Conservation (phyloP, 2,113 vertebrate species). For the Cromileptes altivelis region DNA sequence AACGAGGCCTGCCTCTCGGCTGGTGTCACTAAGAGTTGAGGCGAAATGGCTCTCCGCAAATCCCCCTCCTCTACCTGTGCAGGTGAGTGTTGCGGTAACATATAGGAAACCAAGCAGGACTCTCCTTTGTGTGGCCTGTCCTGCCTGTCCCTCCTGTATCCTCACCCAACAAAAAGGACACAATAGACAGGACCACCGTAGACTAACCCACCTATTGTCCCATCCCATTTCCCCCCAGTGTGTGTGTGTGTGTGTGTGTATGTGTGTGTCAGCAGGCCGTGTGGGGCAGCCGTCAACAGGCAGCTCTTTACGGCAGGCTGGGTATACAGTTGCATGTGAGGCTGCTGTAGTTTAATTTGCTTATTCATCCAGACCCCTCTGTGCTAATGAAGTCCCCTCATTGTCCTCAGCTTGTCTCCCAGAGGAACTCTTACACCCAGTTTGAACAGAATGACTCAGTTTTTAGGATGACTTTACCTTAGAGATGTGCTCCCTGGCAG, state of each 20-base stretch:
- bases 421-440: not conserved
- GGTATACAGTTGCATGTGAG: slow-evolving; percentile 67
- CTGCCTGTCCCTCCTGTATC: slow-evolving; percentile 55
- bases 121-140: slow-evolving; percentile 65
- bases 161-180: slow-evolving; percentile 63
- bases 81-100: slow-evolving; percentile 70
- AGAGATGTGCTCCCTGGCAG: slow-evolving; percentile 4
- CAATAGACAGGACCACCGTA: slow-evolving; percentile 70
- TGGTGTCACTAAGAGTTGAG: slow-evolving; percentile 26
- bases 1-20: slow-evolving; percentile 3
- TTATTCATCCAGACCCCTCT: slow-evolving; percentile 40
- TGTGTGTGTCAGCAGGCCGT: slow-evolving; percentile 54
- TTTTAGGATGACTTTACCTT: slow-evolving; percentile 1
- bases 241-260: slow-evolving; percentile 40
- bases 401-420: not conserved
- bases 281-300: slow-evolving; percentile 53
- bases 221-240: slow-evolving; percentile 20
- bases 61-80: slow-evolving; percentile 68
- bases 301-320: slow-evolving; percentile 39
- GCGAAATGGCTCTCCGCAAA: slow-evolving; percentile 69
- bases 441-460: slow-evolving; percentile 4
- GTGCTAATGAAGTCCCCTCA: not conserved
- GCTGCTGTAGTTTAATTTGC: slow-evolving; percentile 49
- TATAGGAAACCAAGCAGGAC: slow-evolving; percentile 38
- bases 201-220: slow-evolving; percentile 70